Evolutionary conservation across 2,797 vertebrate species (phyloP), one percentile per base, ranked within the genome.

Genomic region (Pteronotus mesoamericanus): DNA sequence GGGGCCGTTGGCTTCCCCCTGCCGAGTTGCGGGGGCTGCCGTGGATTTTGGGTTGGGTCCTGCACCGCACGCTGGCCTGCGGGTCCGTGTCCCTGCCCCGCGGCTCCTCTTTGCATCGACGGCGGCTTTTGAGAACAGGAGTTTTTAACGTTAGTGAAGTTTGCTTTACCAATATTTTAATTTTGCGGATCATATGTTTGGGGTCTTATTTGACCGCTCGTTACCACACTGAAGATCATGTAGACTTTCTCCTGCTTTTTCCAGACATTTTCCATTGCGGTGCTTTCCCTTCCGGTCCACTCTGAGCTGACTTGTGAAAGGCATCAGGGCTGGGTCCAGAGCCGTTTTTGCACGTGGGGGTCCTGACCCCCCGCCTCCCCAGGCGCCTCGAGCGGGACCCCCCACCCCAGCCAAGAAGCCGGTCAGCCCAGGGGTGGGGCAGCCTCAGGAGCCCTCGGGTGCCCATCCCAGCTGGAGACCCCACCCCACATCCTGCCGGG

Each of bases 11-110:
- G 9, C 15, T 15, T 9, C 32, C 39, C 26, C 26, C 4, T 14
- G 37, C 61, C n/a, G 53, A 2, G 6, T 11, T n/a, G 42, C n/a
- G 0, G 5, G 34, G n/a, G 26, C 12, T 2, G 0, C 5, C 7
- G 44, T 10, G 0, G 51, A 0, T 34, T 57, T 69, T n/a, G 46
- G 80, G n/a, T n/a, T n/a, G n/a, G n/a, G n/a, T n/a, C n/a, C n/a
- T n/a, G n/a, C n/a, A n/a, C n/a, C n/a, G n/a, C n/a, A n/a, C n/a
- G n/a, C n/a, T n/a, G n/a, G n/a, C n/a, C n/a, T n/a, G 10, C 24
- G 24, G 6, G 44, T 9, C 24, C 57, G 22, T 57, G n/a, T 10
- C 4, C 57, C 24, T 3, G 21, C 55, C 24, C 55, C 22, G 42
- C 0, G 11, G 37, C 78, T 29, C 19, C 39, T 37, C 34, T 66